Base-by-base conservation (phyloP, 1,140 invertebrate genomes). In the Chironomus tepperi region DNA sequence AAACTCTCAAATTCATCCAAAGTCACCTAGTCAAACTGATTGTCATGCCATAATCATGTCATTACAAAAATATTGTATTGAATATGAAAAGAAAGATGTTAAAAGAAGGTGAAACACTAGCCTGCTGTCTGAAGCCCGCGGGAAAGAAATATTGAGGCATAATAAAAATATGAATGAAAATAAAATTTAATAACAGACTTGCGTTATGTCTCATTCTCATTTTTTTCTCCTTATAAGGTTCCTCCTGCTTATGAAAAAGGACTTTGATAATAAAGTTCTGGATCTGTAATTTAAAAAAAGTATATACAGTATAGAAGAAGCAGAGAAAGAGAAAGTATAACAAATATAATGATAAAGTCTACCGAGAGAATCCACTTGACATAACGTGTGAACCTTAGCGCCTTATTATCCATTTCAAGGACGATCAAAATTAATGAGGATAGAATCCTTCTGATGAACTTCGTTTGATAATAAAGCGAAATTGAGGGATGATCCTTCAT, bases 361-460 rank as follows among this genome's bases (percentile, higher is more conserved):
- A n/a, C 15, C 3, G 10, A 57, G 12, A 19, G 18, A 8, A 19
- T 70, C 65, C 16, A 19, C 16, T 70, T 70, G 16, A 70, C 18
- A 19, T 18, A 70, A 70, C 65, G 65, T 70, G 65, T 70, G 65
- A 70, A 70, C 65, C 65, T 70, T 70, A 70, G 65, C 65, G 65
- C 65, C 65, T 70, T 8, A 2, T 57, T 57, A 15, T 57, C n/a
- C 10, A 57, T 57, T 15, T 57, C 47, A 12, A n/a, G 8, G 12
- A 57, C 12, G 12, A 57, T 57, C 12, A 34, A 34, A 34, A 2
- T 34, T 34, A 57, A n/a, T 57, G n/a, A 57, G 47, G 10, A 57
- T n/a, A 12, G 9, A 57, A 57, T 57, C n/a, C n/a, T 12, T n/a
- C 47, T 15, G 5, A n/a, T 57, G 12, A 57, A 57, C 15, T 57